Evolutionary conservation across 2,888 invertebrate species (phyloP), one percentile per base, ranked within the genome.

Genomic region (Aporophyla nigra): DNA sequence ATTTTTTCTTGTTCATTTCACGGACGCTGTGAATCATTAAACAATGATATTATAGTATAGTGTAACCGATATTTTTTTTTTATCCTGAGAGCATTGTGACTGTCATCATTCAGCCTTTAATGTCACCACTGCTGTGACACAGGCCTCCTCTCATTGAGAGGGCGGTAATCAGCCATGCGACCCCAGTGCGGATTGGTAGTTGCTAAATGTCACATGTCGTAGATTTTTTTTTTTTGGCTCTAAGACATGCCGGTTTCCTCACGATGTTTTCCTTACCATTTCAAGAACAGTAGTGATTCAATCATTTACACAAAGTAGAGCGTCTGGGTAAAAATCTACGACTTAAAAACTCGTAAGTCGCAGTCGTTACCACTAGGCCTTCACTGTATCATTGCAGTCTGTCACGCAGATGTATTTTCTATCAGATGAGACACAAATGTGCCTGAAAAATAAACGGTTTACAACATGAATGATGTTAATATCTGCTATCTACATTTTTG

Each of bases 391-490:
- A 51, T 33, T 53, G 43, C 56, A 71, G n/a, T 82, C 46, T 62
- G 27, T 16, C 56, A 58, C 27, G 10, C 76, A 43, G 27, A 69
- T 56, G 46, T 66, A 40, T 77, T 58, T 70, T 70, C 53, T 51
- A 56, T 6, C 46, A 59, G 63, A 78, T 53, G 53, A 76, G 49
- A 68, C 12, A 59, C 58, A 71, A 63, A 63, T 70, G 63, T 54
- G 51, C 0, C 40, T 51, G n/a, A 61, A 70, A 84, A 66, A 84
- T 74, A 74, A 67, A 71, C 33, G 12, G 56, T 71, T 81, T 68
- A 75, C 76, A 65, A 81, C 63, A 82, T 82, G 58, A 70, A 76
- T 56, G 71, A 71, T 84, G 82, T 76, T 70, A 56, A 74, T 71
- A 58, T 54, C 21, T 61, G n/a, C 71, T 71, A 80, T 80, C 80